These are phyloP conservation scores for Phrynosoma blainvillii DNA, from an alignment of 2,113 vertebrate genomes.

Conservation along the genomic window DNA sequence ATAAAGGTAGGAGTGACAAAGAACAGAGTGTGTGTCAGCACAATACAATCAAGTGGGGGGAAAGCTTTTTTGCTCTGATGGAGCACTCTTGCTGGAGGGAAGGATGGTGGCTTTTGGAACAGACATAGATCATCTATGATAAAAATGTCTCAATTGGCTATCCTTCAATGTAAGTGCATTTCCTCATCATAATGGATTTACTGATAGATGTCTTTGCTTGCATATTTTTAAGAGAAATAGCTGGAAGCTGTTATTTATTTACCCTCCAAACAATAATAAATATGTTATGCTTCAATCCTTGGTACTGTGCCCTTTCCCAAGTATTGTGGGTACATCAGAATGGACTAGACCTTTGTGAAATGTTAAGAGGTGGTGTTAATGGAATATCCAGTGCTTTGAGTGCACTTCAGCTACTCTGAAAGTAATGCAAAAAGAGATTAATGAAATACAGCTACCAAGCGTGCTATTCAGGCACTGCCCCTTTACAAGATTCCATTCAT, in stretches of 20 bases:
- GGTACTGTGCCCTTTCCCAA: background rate
- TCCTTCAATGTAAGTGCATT: background rate
- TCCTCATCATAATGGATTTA: background rate
- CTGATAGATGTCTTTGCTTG: background rate
- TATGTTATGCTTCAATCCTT: background rate
- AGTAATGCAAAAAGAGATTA: background rate
- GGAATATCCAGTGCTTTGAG: background rate
- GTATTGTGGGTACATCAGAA: background rate
- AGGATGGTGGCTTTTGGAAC: background rate
- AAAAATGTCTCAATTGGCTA: background rate
- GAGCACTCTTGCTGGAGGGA: background rate
- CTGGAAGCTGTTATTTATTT: background rate
- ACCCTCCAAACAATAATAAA: background rate
- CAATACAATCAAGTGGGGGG: background rate
- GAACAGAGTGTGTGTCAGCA: background rate
- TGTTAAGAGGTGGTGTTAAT: background rate
- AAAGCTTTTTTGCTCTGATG: background rate
- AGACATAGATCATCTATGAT: background rate
- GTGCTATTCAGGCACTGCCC: background rate
- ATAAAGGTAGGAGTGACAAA: background rate
- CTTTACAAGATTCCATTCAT: background rate
- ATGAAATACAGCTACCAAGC: background rate
- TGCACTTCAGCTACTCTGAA: background rate
- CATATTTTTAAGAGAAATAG: background rate
- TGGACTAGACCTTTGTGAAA: background rate